Percentiles rank a stretch among this genome's conserved stretches.
phyloP scores from a whole-genome alignment of 2,797 vertebrate species.

The Esox masquinongy region DNA sequence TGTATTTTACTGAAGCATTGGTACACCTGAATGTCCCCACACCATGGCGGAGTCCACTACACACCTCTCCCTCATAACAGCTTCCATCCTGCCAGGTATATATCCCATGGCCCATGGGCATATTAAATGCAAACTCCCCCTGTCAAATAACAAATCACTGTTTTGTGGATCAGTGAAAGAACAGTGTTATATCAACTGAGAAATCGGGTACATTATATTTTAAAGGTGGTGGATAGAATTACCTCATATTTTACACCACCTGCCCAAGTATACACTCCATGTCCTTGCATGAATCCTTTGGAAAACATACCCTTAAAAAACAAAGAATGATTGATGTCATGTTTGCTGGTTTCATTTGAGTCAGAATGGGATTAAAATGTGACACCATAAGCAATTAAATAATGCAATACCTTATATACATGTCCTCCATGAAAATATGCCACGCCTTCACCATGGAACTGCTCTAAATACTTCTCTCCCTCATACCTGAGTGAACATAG shows the following conservation, averaged over 20 bases:
- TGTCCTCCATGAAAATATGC: slow-evolving; percentile 83
- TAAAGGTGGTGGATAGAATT: slow-evolving; percentile 19
- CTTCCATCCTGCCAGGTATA: slow-evolving; percentile 88
- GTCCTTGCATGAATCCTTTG: slow-evolving; percentile 85
- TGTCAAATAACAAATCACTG: slow-evolving; percentile 51
- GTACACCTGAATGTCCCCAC: slow-evolving; percentile 77
- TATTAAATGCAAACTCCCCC: slow-evolving; percentile 85
- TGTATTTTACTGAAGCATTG: slow-evolving; percentile 68
- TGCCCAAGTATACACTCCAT: slow-evolving; percentile 80
- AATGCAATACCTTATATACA: slow-evolving; percentile 76
- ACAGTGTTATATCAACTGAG: background rate
- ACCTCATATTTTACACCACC: slow-evolving; percentile 88
- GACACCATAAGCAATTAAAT: background rate
- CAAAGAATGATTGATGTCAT: background rate
- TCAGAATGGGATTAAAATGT: background rate
- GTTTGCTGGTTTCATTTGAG: background rate
- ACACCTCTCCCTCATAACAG: slow-evolving; percentile 81
- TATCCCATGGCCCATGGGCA: slow-evolving; percentile 72
- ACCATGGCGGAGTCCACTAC: slow-evolving; percentile 79
- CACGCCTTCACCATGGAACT: slow-evolving; percentile 82
- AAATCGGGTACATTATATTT: background rate
- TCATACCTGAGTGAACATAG: slow-evolving; percentile 76
- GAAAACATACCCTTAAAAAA: slow-evolving; percentile 84
- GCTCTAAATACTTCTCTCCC: slow-evolving; percentile 71
- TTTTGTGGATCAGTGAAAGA: background rate